Evolutionary conservation across 2,797 vertebrate species (phyloP).

Genomic region (Macropodus opercularis): DNA sequence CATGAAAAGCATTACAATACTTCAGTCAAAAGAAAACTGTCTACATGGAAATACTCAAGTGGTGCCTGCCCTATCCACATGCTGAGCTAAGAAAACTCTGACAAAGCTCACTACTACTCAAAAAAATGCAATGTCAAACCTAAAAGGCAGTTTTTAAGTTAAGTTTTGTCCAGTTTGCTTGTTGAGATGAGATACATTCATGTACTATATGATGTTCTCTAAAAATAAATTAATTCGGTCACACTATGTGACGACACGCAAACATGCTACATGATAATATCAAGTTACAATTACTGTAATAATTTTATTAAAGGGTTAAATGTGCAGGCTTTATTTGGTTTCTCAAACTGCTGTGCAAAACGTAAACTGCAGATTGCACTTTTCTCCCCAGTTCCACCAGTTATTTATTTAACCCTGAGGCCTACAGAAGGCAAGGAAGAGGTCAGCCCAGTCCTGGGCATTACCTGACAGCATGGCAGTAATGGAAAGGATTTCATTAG

Average conservation of each 20-base stretch:
- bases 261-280: too few species aligned
- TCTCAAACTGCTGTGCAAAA: too few species aligned
- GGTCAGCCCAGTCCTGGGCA: constrained; percentile 88
- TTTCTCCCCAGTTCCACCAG: constrained; percentile 5
- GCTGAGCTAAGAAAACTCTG: constrained; percentile 19
- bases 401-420: constrained; percentile 40
- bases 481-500: constrained; percentile 99
- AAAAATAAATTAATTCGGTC: too few species aligned
- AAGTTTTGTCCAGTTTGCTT: too few species aligned
- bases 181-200: too few species aligned
- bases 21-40: constrained; percentile 19
- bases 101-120: not conserved
- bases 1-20: not conserved
- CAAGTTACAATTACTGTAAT: too few species aligned
- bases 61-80: constrained; percentile 75
- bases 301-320: too few species aligned
- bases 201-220: too few species aligned
- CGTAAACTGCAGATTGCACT: too few species aligned
- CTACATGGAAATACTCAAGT: constrained; percentile 30
- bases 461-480: constrained; percentile 99
- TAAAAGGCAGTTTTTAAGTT: not conserved
- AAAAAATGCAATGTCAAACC: not conserved
- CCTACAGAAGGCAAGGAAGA: constrained; percentile 88
- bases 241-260: too few species aligned
- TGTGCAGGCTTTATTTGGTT: too few species aligned